A percentile compares a stretch with the other conserved stretches of the same genome.
Evolutionary conservation across 2,797 vertebrate genomes (phyloP).

Genomic region (Aplochiton taeniatus): DNA sequence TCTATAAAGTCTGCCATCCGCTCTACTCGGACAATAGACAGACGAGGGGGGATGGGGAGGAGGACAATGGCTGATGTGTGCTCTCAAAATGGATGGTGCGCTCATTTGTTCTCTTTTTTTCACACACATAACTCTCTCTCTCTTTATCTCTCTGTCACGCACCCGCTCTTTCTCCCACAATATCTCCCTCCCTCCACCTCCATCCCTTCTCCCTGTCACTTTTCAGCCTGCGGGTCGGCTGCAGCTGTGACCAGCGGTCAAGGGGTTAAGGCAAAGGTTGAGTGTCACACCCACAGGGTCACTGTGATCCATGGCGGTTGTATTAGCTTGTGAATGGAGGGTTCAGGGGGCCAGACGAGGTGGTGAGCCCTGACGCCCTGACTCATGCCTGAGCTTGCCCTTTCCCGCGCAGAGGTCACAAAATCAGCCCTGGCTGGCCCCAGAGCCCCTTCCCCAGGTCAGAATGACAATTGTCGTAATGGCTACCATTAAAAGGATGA

Average conservation of each 20-base stretch:
- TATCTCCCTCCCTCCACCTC: neutral
- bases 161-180: neutral
- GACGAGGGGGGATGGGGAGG: conserved; percentile 35
- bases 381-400: conserved; percentile 65
- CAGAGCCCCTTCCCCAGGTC: conserved; percentile 43
- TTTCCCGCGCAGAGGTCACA: conserved; percentile 66
- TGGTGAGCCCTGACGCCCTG: conserved; percentile 58
- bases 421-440: conserved; percentile 31
- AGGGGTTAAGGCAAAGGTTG: conserved; percentile 81
- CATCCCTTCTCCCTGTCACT: conserved; percentile 44
- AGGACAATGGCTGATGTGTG: conserved; percentile 47
- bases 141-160: conserved; percentile 17
- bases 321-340: conserved; percentile 73
- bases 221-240: conserved; percentile 51
- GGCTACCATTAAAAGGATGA: conserved; percentile 67
- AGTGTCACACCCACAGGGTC: conserved; percentile 79
- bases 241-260: conserved; percentile 77
- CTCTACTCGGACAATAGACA: conserved; percentile 19
- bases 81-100: conserved; percentile 37
- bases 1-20: conserved; percentile 25
- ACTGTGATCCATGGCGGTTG: conserved; percentile 69
- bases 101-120: conserved; percentile 52
- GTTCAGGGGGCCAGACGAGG: conserved; percentile 69
- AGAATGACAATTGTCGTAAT: conserved; percentile 63
- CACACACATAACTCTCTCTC: conserved; percentile 36